A percentile compares a stretch with the other conserved stretches of the same genome.
These are phyloP conservation scores for Anodontia alba DNA, from an alignment of 2,888 invertebrate genomes.

Conservation along the genomic window DNA sequence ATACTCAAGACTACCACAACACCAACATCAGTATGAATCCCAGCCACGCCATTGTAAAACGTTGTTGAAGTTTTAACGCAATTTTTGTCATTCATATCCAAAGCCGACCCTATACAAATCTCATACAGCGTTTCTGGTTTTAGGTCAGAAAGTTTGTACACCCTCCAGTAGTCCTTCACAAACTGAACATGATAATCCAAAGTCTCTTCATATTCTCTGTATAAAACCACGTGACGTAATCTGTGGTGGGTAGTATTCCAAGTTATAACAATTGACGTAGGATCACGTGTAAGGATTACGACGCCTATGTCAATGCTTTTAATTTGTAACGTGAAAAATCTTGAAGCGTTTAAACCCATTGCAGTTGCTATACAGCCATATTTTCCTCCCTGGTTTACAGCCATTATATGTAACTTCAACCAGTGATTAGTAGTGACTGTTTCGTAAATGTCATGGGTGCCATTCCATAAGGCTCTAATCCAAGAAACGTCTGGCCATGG, in stretches of 20 bases:
- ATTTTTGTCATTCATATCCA: conserved; percentile 30
- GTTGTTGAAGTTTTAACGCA: conserved; percentile 22
- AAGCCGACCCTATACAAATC: conserved; percentile 31
- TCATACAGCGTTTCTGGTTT: conserved; percentile 36
- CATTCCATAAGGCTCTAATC: neutral
- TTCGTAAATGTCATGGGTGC: neutral
- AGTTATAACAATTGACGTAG: conserved; percentile 24
- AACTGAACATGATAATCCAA: conserved; percentile 9
- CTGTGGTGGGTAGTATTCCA: conserved; percentile 22
- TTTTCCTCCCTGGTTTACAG: conserved; percentile 22
- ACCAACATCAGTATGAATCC: conserved; percentile 26
- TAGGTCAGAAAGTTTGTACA: conserved; percentile 21
- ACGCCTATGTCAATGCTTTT: conserved; percentile 24
- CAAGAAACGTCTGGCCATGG: conserved; percentile 8
- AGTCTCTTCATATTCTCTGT: conserved; percentile 28
- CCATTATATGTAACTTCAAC: conserved; percentile 12
- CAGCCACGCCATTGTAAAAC: neutral
- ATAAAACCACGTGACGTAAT: conserved; percentile 24
- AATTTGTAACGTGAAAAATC: conserved; percentile 1
- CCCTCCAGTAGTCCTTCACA: conserved; percentile 23
- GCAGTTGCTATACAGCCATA: conserved; percentile 26
- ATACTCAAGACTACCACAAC: conserved; percentile 13
- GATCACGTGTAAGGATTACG: neutral
- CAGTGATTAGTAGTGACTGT: neutral
- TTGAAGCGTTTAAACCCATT: neutral